Evolutionary conservation across 2,888 invertebrate genomes (phyloP).

Genomic region (Caenorhabditis becei): DNA sequence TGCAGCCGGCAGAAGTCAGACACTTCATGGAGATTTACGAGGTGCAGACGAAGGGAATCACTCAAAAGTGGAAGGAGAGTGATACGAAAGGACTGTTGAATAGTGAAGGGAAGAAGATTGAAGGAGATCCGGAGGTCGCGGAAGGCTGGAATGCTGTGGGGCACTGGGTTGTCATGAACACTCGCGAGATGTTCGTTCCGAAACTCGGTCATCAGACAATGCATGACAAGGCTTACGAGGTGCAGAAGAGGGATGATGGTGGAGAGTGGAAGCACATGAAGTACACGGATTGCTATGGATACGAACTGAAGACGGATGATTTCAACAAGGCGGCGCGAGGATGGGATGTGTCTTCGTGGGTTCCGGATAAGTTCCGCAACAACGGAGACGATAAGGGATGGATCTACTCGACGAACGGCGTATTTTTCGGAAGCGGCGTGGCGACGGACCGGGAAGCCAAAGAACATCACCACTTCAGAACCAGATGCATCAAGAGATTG

Average conservation of each 20-base stretch:
- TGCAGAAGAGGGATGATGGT: slow-evolving; percentile 57
- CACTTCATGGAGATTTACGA: slow-evolving; percentile 74
- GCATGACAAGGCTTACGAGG: slow-evolving; percentile 66
- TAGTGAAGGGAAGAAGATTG: slow-evolving; percentile 23
- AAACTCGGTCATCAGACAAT: slow-evolving; percentile 48
- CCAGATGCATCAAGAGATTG: slow-evolving; percentile 35
- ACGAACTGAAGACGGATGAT: slow-evolving; percentile 40
- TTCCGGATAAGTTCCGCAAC: slow-evolving; percentile 70
- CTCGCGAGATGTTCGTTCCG: slow-evolving; percentile 66
- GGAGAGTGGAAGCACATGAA: slow-evolving; percentile 54
- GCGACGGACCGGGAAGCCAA: slow-evolving; percentile 45
- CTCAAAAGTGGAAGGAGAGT: slow-evolving; percentile 34
- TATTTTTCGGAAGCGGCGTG: slow-evolving; percentile 69
- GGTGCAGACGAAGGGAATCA: slow-evolving; percentile 33
- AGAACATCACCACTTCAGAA: slow-evolving; percentile 45
- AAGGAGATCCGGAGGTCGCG: background rate
- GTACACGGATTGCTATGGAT: slow-evolving; percentile 73
- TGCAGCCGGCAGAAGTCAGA: slow-evolving; percentile 72
- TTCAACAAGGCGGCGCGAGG: slow-evolving; percentile 56
- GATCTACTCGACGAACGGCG: slow-evolving; percentile 69
- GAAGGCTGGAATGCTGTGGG: slow-evolving; percentile 41
- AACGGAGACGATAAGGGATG: slow-evolving; percentile 77
- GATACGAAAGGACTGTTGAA: slow-evolving; percentile 26
- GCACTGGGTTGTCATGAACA: slow-evolving; percentile 67
- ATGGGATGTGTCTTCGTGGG: slow-evolving; percentile 72